These are phyloP conservation scores for Upupa epops DNA, from an alignment of 2,113 vertebrate species.

Conservation along the genomic window DNA sequence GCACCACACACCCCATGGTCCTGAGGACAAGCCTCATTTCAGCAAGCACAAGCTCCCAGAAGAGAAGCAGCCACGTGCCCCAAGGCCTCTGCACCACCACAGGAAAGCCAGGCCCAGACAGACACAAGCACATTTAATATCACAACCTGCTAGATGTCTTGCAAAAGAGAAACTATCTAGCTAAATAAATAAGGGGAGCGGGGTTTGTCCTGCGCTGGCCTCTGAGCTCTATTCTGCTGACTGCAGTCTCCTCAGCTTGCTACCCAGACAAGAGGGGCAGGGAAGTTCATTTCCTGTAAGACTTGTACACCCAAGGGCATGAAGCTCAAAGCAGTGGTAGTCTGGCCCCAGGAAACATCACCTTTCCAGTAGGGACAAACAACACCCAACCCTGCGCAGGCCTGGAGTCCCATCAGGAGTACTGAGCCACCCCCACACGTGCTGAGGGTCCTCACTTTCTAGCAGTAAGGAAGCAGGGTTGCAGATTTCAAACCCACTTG, in stretches of 20 bases:
- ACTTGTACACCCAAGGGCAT: not conserved
- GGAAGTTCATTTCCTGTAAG: not conserved
- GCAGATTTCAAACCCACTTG: not conserved
- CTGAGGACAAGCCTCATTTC: not conserved
- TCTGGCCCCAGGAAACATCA: not conserved
- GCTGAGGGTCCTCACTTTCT: not conserved
- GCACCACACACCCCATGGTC: not conserved
- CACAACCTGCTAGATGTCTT: not conserved
- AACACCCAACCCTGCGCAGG: not conserved
- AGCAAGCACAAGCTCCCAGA: slow-evolving; percentile 6
- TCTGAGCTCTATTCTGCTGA: not conserved
- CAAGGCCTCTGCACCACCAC: not conserved
- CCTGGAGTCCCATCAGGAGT: not conserved
- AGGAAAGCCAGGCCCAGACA: slow-evolving; percentile 29
- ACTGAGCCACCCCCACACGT: rapidly evolving
- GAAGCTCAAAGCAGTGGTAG: not conserved
- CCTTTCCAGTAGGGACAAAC: not conserved
- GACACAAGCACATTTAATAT: slow-evolving; percentile 6
- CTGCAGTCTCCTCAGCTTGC: not conserved
- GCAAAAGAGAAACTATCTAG: not conserved
- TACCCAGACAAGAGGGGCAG: not conserved
- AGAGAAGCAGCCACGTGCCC: not conserved
- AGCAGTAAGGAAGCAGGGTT: not conserved
- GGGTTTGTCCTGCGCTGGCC: not conserved
- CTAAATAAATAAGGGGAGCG: slow-evolving; percentile 25